Evolutionary conservation across 2,113 vertebrate species (phyloP), one percentile per base, ranked within the genome.

Genomic region (Cromileptes altivelis): DNA sequence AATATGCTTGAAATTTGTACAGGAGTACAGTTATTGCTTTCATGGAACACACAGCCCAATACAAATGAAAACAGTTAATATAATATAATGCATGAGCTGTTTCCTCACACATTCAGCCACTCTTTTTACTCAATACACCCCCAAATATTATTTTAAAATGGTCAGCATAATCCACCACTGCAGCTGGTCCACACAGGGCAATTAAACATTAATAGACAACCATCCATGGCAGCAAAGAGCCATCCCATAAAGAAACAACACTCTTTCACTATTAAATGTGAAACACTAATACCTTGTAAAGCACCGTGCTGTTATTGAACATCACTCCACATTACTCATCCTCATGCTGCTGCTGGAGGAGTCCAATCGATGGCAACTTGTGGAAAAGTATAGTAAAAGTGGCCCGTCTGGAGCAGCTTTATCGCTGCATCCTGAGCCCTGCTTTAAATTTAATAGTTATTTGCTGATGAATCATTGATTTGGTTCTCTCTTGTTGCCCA

Each of bases 381-480:
- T 74, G 77, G 82, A 76, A 90, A 87, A 83, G 74, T 88, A 80
- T 81, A 78, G 82, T 76, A 79, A 74, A 84, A 85, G 52, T 85
- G 37, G 23, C 12, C 57, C 30, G 12, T 82, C 80, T 49, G 65
- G 33, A 57, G 70, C 70, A 63, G 64, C 78, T 91, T 85, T 63
- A 90, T 91, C 49, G 68, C 81, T 17, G 10, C 69, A 42, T 57
- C 65, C 58, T 19, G 64, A 71, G 70, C 75, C 49, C 73, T n/a
- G 57, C 75, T 67, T 83, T 72, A 82, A 64, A 87, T 85, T 10
- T 56, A 85, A 84, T 87, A 83, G 78, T 86, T 89, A 91, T 91
- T 88, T 90, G 86, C 71, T 86, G 70, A 86, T 71, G 81, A 86
- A 71, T 80, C 81, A 92, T 95, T 89, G 92, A 93, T 92, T 88